Evolutionary conservation across 1,140 invertebrate species (phyloP), one percentile per base, ranked within the genome.

Genomic region (Pachyrhynchus sulphureomaculatus): DNA sequence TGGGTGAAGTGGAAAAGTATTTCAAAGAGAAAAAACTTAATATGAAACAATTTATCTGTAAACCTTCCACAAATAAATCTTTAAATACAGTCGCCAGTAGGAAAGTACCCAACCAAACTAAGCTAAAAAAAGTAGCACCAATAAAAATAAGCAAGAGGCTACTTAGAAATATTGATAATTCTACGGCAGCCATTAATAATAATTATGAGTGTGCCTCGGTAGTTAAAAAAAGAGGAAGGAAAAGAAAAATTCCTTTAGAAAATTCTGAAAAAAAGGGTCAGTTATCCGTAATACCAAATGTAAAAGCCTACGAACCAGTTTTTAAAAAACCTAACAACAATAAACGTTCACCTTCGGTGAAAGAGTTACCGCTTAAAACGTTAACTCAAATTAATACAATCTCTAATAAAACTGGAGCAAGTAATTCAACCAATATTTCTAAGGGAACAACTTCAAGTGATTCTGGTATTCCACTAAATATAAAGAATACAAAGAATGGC

Each of bases 1-100:
- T 63, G 65, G 60, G 48, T 24, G 49, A 54, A 34, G 61, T 66
- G 12, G 61, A 66, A 51, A 18, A 26, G 4, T 63, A 63, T 29
- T 65, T 61, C 36, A 49, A 37, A 24, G 20, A 41, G n/a, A 13
- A 29, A 9, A 61, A 65, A 12, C 32, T 65, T 37, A 21, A 58
- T 20, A 61, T 61, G 59, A 13, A n/a, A 18, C 47, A 53, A n/a
- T 64, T 23, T 34, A 54, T 59, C 15, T 41, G 52, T 32, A 15
- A 15, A n/a, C 39, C 54, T n/a, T 4, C 12, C 18, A 10, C 45
- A 8, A 49, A 24, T 12, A 8, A 20, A 18, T 17, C 17, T 3
- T 39, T 12, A 24, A 53, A 20, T 1, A 23, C 13, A 15, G 44
- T 62, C 6, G 60, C 60, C 1, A 55, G 33, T 15, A 62, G 56